These are phyloP conservation scores for Carcina quercana DNA, from an alignment of 2,888 invertebrate species.

Conservation along the genomic window DNA sequence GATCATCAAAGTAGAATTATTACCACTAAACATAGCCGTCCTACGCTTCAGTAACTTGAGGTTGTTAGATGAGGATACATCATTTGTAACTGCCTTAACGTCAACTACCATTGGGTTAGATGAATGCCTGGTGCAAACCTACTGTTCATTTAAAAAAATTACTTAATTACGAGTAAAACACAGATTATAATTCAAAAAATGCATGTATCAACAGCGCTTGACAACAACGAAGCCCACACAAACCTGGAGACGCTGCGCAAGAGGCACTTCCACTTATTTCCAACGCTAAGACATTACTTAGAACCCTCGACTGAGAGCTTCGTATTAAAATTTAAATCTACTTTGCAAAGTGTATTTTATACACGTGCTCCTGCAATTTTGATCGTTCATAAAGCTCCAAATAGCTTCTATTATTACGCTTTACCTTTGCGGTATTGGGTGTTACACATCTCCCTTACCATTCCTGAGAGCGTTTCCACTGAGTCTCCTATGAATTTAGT, in stretches of 20 bases:
- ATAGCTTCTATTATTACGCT: slow-evolving; percentile 67
- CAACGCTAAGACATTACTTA: slow-evolving; percentile 64
- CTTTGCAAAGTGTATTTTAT: slow-evolving; percentile 74
- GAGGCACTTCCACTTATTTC: slow-evolving; percentile 52
- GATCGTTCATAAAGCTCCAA: slow-evolving; percentile 71
- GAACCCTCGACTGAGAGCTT: slow-evolving; percentile 70
- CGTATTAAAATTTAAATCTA: slow-evolving; percentile 75
- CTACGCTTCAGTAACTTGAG: no score
- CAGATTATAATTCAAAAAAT: no score
- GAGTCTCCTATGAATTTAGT: slow-evolving; percentile 59
- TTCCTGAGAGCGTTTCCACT: slow-evolving; percentile 53
- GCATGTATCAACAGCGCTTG: no score
- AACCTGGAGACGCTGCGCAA: slow-evolving; percentile 12
- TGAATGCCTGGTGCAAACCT: no score
- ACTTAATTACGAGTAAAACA: no score
- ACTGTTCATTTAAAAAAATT: no score
- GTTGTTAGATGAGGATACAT: no score
- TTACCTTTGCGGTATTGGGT: slow-evolving; percentile 68
- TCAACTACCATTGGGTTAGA: no score
- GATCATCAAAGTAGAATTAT: no score
- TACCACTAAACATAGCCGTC: no score
- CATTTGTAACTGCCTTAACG: no score
- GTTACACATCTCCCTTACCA: slow-evolving; percentile 56
- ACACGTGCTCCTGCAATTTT: slow-evolving; percentile 72
- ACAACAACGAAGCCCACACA: no score